Base-by-base conservation (phyloP, 2,888 invertebrate genomes). In the Heterodera filipjevi region DNA sequence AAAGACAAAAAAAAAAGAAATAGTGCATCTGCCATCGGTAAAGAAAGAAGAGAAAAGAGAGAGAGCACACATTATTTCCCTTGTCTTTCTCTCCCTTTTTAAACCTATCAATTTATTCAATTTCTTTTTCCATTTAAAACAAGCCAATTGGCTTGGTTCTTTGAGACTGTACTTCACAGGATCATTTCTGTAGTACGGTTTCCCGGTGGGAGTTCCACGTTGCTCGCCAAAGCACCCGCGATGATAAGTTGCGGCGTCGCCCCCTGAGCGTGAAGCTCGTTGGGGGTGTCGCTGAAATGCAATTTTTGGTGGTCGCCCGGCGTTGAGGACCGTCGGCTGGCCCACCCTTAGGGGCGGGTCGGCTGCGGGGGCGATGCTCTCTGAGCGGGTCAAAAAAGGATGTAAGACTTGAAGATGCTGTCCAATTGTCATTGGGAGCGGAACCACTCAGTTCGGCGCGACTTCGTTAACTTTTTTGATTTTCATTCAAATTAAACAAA, bases 371-470 rank as follows among this genome's bases (percentile, higher is more conserved):
- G 72, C 71, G 39, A 71, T 32, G 77, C 72, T 77, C 72, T 70
- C 77, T 71, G 77, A 77, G 77, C 77, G 72, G 77, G 72, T 75
- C n/a, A n/a, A n/a, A n/a, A n/a, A n/a, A n/a, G n/a, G n/a, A n/a
- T n/a, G n/a, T n/a, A n/a, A n/a, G n/a, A n/a, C n/a, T n/a, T n/a
- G n/a, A n/a, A n/a, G n/a, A n/a, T n/a, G n/a, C n/a, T n/a, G n/a
- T n/a, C n/a, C n/a, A n/a, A n/a, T n/a, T n/a, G n/a, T n/a, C n/a
- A n/a, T n/a, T n/a, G n/a, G n/a, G n/a, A n/a, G n/a, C n/a, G n/a
- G n/a, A n/a, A n/a, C n/a, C n/a, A n/a, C n/a, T n/a, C n/a, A n/a
- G n/a, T n/a, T n/a, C n/a, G n/a, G n/a, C n/a, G n/a, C n/a, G n/a
- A n/a, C n/a, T n/a, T n/a, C n/a, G n/a, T n/a, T n/a, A n/a, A n/a